Conservation (phyloP, 2,797 vertebrate genomes). For the Myotis myotis region DNA sequence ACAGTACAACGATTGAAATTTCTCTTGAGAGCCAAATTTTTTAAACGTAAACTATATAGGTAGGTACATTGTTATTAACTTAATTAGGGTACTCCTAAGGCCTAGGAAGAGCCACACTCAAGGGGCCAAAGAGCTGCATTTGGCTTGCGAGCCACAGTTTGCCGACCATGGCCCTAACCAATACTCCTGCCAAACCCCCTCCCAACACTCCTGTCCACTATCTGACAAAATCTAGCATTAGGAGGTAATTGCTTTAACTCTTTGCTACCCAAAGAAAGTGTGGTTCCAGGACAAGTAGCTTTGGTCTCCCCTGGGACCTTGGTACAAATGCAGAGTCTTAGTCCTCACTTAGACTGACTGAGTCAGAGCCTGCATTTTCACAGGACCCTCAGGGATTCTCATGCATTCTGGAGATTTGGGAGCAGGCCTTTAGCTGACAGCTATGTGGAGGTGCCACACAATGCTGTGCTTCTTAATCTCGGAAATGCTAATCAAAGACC, state of each 20-base stretch:
- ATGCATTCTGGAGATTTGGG: neutral
- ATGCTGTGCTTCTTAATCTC: neutral
- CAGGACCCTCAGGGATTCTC: neutral
- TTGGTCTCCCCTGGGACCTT: neutral
- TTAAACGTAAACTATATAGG: too few relatives aligned
- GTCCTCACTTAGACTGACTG: neutral
- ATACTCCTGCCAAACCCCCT: neutral
- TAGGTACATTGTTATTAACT: too few relatives aligned
- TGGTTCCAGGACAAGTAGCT: neutral
- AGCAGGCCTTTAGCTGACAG: neutral
- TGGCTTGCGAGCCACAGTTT: accelerated
- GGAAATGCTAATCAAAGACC: neutral
- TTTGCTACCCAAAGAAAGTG: neutral
- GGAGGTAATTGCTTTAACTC: conserved; percentile 22
- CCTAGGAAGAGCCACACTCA: too few relatives aligned
- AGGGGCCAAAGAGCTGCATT: too few relatives aligned
- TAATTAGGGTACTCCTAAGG: too few relatives aligned
- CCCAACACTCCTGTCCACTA: neutral
- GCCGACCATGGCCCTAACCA: neutral
- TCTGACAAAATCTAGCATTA: neutral
- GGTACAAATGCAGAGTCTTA: neutral
- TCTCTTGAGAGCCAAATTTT: too few relatives aligned
- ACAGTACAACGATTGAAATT: too few relatives aligned
- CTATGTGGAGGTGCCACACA: neutral
- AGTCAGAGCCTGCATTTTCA: neutral